phyloP scores from a whole-genome alignment of 2,113 vertebrate species.

The Apus apus region DNA sequence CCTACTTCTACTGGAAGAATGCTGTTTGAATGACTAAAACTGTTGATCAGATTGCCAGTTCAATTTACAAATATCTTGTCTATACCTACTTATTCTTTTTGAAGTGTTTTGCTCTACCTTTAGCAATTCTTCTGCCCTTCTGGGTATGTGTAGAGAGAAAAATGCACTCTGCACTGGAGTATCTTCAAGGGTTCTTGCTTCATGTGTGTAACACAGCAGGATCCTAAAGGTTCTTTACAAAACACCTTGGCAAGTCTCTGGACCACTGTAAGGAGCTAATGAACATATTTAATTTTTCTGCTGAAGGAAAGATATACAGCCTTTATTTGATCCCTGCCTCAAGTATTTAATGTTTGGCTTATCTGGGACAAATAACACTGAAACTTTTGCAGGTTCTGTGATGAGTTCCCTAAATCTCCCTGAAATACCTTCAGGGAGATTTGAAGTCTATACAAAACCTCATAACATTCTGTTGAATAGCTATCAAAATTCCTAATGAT shows the following conservation, averaged over 20 bases:
- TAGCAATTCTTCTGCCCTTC: background rate
- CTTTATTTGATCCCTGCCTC: background rate
- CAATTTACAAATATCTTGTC: background rate
- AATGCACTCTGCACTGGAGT: background rate
- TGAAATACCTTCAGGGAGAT: background rate
- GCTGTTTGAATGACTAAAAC: background rate
- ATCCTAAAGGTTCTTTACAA: background rate
- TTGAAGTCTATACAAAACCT: background rate
- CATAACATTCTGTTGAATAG: background rate
- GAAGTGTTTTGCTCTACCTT: background rate
- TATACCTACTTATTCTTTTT: background rate
- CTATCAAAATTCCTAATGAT: background rate
- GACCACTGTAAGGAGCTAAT: background rate
- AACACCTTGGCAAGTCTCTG: background rate
- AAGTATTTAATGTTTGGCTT: background rate
- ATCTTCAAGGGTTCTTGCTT: background rate
- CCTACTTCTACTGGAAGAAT: background rate
- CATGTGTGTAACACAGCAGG: fast-evolving
- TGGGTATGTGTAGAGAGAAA: background rate
- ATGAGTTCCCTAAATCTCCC: background rate
- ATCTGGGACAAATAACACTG: background rate
- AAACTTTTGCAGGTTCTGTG: background rate
- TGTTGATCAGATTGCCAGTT: background rate
- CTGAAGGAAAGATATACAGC: background rate
- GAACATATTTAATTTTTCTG: background rate